Evolutionary conservation across 2,113 vertebrate species (phyloP), one percentile per base, ranked within the genome.

Genomic region (Lipophrys pholis): DNA sequence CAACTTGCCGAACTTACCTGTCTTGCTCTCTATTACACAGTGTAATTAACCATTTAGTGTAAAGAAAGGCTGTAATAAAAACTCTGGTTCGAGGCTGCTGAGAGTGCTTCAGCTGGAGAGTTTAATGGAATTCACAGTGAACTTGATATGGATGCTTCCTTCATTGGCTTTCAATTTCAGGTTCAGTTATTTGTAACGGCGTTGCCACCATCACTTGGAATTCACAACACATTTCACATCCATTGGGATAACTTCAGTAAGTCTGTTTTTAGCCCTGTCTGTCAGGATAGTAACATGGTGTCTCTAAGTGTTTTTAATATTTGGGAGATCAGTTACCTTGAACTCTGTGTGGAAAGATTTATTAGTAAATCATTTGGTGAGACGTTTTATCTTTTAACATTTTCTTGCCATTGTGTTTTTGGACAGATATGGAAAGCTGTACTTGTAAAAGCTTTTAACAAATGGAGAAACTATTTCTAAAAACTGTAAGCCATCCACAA

Each of bases 21-120:
- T 65, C 63, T 52, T 11, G 1, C n/a, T 60, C 69, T 16, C 42
- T 70, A 68, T 68, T 52, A 57, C 57, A 65, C 42, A 76, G 73
- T 85, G 62, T 89, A 87, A 87, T 91, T 91, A 90, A 83, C 71
- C 80, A 83, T 84, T 88, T 81, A 85, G 71, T 81, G 63, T 68
- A 53, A 81, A 78, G 41, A 83, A 76, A 51, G 75, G 74, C 79
- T 77, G 57, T 90, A 87, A 90, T 90, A 87, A 90, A 85, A 84
- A 88, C 83, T 81, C 87, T 71, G 58, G 69, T 76, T 48, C 57
- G 48, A 74, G 83, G 70, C 72, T 88, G 79, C 83, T 51, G 73
- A 82, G 79, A 74, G 78, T 30, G 61, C 80, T 76, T 81, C 67
- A 82, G 76, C 82, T 83, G 56, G 50, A 89, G 67, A 63, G 66